Conservation (phyloP, 2,113 vertebrate genomes). For the Gavialis gangeticus region DNA sequence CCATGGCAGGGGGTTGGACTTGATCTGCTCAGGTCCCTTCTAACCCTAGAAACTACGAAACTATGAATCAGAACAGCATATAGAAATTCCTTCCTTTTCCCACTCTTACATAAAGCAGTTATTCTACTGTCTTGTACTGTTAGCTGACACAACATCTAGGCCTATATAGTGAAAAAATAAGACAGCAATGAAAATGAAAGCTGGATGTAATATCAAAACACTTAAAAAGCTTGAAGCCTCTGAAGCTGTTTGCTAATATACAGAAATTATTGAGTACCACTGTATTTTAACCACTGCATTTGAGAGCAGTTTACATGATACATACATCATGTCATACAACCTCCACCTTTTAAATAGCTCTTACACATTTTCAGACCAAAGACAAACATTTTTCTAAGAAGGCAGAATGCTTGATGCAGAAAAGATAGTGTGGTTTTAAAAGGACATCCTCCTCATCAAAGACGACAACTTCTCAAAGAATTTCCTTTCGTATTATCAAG, state of each 20-base stretch:
- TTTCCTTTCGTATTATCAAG: not conserved
- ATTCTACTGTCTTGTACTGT: not conserved
- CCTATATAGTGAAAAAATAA: not conserved
- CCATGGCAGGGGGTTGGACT: too few species aligned
- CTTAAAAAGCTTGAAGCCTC: not conserved
- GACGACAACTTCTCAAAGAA: not conserved
- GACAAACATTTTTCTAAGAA: not conserved
- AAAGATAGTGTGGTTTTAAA: not conserved
- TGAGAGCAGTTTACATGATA: not conserved
- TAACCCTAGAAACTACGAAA: not conserved
- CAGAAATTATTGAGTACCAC: not conserved
- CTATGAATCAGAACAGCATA: not conserved
- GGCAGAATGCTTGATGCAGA: not conserved
- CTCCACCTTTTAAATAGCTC: not conserved
- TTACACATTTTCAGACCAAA: constrained; percentile 11
- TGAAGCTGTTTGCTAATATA: not conserved
- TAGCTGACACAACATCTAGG: not conserved
- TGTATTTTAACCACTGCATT: not conserved
- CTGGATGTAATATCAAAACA: not conserved
- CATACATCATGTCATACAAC: not conserved
- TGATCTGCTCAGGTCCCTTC: too few species aligned
- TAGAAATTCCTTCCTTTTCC: not conserved
- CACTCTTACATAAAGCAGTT: not conserved
- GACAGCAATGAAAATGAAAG: not conserved
- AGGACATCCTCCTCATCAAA: not conserved